A percentile compares a stretch with the other conserved stretches of the same genome.
Evolutionary conservation across 2,113 vertebrate species (phyloP).

Genomic region (Pan troglodytes): NHGRI_mPanTro3-v2.1_pri NC_086015.1:172347501-172348000

Average conservation of each 20-base stretch:
- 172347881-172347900: background rate
- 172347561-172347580: conserved; percentile 80
- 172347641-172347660: conserved; percentile 71
- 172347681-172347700: background rate
- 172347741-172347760: background rate
- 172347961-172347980: background rate
- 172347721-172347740: background rate
- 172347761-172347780: background rate
- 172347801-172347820: background rate
- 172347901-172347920: background rate
- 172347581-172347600: conserved; percentile 74
- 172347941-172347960: background rate
- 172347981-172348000: background rate
- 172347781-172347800: background rate
- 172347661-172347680: conserved; percentile 27
- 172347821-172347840: background rate
- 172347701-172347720: conserved; percentile 15
- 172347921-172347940: background rate
- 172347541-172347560: conserved; percentile 83
- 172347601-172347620: conserved; percentile 76
- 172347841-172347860: background rate
- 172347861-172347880: background rate
- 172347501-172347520: conserved; percentile 92
- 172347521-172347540: conserved; percentile 85
- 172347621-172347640: conserved; percentile 71